These are phyloP conservation scores for Orchesella flavescens DNA, from an alignment of 2,888 invertebrate genomes.

Conservation along the genomic window DNA sequence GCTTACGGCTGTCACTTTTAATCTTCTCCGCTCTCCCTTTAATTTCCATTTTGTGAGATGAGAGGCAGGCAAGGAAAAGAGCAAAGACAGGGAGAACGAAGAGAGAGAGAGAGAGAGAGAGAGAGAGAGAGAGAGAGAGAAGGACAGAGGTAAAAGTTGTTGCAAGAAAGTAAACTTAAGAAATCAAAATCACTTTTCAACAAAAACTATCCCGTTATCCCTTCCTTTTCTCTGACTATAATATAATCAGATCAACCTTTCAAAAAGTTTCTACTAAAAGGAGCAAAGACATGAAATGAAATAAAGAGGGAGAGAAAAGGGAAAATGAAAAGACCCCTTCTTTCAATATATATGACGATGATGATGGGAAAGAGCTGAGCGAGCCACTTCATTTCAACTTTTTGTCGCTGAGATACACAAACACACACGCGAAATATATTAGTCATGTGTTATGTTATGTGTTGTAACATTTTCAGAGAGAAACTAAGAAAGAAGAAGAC, in stretches of 20 bases:
- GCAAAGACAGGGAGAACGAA: neutral
- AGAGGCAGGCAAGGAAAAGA: neutral
- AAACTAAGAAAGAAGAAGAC: too few relatives aligned
- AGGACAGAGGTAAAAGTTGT: too few relatives aligned
- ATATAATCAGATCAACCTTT: constrained; percentile 42
- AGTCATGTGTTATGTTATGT: too few relatives aligned
- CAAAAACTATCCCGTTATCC: constrained; percentile 11
- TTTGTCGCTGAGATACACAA: too few relatives aligned
- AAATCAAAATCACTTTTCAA: constrained; percentile 47
- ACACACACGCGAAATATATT: too few relatives aligned
- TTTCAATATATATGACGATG: too few relatives aligned
- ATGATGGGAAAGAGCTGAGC: neutral
- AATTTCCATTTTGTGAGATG: neutral
- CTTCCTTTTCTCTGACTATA: neutral
- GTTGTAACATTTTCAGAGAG: too few relatives aligned
- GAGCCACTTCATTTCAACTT: too few relatives aligned
- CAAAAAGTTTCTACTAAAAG: neutral
- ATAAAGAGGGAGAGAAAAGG: neutral
- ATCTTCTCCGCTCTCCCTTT: neutral
- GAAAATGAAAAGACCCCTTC: neutral
- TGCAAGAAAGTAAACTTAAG: neutral
- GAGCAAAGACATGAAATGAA: neutral
- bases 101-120: neutral
- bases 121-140: neutral
- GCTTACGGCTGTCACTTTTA: constrained; percentile 8